A percentile compares a stretch with the other conserved stretches of the same genome.
Evolutionary conservation across 2,113 vertebrate genomes (phyloP).

Genomic region (Amblyopsis rosae): DNA sequence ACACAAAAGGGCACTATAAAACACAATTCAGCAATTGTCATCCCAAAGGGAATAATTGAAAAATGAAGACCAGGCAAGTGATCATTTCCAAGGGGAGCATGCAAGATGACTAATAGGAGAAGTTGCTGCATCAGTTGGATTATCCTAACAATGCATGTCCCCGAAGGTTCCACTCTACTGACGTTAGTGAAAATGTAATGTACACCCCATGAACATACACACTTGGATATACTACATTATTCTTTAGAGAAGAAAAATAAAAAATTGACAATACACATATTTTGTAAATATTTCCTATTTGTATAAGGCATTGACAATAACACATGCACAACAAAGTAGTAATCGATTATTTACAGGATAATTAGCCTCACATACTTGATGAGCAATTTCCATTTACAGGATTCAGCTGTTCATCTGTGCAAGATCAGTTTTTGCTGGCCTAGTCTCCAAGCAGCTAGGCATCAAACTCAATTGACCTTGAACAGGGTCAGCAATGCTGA

Average conservation of each 20-base stretch:
- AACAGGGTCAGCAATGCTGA: slow-evolving; percentile 45
- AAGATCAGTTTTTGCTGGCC: slow-evolving; percentile 9
- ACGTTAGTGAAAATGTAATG: neutral
- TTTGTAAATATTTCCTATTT: too few relatives aligned
- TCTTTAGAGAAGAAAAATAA: too few relatives aligned
- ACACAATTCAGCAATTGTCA: too few relatives aligned
- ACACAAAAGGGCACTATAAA: too few relatives aligned
- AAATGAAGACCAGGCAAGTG: slow-evolving; percentile 33
- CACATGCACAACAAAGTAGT: too few relatives aligned
- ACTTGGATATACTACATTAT: too few relatives aligned
- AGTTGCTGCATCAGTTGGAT: slow-evolving; percentile 42
- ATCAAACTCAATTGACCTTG: slow-evolving; percentile 37
- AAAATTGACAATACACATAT: too few relatives aligned
- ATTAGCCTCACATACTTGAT: neutral
- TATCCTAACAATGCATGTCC: slow-evolving; percentile 3
- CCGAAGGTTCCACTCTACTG: slow-evolving; percentile 1
- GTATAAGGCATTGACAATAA: too few relatives aligned
- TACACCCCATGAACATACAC: neutral
- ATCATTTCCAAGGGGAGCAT: slow-evolving; percentile 44
- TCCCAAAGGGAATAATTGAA: too few relatives aligned
- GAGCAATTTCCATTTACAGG: neutral
- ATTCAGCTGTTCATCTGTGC: slow-evolving; percentile 6
- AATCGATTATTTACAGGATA: neutral
- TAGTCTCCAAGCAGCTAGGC: slow-evolving; percentile 20
- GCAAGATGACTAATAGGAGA: slow-evolving; percentile 37